Evolutionary conservation across 2,797 vertebrate species (phyloP).

Genomic region (Epinephelus coioides): DNA sequence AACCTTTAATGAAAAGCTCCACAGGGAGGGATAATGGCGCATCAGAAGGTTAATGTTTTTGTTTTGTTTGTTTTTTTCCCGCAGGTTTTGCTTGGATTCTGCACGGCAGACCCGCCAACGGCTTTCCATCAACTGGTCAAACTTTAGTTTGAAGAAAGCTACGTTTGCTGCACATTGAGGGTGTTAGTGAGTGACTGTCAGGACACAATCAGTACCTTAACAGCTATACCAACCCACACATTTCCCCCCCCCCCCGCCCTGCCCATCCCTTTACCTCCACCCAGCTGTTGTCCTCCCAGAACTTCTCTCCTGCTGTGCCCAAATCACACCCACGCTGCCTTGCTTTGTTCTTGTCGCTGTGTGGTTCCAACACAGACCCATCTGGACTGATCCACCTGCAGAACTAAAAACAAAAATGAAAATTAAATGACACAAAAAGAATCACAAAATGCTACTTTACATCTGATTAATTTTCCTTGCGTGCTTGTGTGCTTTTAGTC

Average conservation of each 20-base stretch:
- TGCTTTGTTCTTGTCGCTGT: conserved; percentile 90
- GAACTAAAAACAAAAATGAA: conserved; percentile 76
- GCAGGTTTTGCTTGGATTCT: conserved; percentile 98
- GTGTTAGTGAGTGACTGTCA: conserved; percentile 74
- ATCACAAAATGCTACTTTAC: conserved; percentile 88
- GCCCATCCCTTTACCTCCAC: conserved; percentile 47
- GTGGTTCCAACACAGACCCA: conserved; percentile 86
- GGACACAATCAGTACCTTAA: conserved; percentile 83
- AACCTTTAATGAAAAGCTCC: neutral
- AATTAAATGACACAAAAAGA: conserved; percentile 77
- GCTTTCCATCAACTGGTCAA: conserved; percentile 99
- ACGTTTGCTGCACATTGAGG: conserved; percentile 96
- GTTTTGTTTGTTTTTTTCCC: conserved; percentile 1
- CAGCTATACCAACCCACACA: conserved; percentile 62
- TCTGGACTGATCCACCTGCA: conserved; percentile 87
- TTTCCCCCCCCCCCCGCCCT: neutral
- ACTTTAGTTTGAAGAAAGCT: conserved; percentile 99
- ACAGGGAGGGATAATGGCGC: neutral
- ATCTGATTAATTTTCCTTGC: conserved; percentile 83
- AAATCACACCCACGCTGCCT: conserved; percentile 90
- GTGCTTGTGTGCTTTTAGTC: conserved; percentile 94
- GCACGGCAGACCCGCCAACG: conserved; percentile 97
- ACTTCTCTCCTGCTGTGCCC: conserved; percentile 88
- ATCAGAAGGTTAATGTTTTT: neutral
- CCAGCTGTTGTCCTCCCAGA: conserved; percentile 79